These are phyloP conservation scores for Ephestia elutella DNA, from an alignment of 1,140 invertebrate species.

Conservation along the genomic window DNA sequence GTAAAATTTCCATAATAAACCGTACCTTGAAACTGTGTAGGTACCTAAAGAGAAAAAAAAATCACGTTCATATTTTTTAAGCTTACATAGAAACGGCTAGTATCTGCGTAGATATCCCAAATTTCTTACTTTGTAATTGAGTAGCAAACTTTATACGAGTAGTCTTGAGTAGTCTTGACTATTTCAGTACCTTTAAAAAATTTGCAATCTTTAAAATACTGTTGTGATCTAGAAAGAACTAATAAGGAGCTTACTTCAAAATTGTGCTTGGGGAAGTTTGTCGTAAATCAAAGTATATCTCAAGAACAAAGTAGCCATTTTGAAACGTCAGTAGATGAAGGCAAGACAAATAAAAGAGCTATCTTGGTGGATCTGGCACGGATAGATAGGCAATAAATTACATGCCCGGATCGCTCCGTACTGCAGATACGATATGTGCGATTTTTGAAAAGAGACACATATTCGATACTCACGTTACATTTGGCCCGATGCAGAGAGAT, in stretches of 20 bases:
- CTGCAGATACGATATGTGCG: conserved; percentile 1
- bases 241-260: neutral
- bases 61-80: no score
- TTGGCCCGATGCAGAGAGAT: no score
- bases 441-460: neutral
- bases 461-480: neutral
- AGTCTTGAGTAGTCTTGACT: no score
- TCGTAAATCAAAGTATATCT: neutral
- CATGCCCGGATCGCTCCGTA: neutral
- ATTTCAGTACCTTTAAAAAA: no score
- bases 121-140: no score
- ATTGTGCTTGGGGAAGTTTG: neutral
- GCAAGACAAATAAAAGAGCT: conserved; percentile 7
- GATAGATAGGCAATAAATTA: conserved; percentile 21
- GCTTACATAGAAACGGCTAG: no score
- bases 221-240: neutral
- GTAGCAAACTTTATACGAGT: no score
- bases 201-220: no score
- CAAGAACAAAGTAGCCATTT: conserved; percentile 1
- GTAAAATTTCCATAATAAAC: no score
- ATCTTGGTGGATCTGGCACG: conserved; percentile 10
- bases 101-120: no score
- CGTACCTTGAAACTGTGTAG: no score
- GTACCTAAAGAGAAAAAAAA: no score
- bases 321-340: conserved; percentile 2